phyloP scores from a whole-genome alignment of 2,113 vertebrate species.

The Mormyrus iriodes region DNA sequence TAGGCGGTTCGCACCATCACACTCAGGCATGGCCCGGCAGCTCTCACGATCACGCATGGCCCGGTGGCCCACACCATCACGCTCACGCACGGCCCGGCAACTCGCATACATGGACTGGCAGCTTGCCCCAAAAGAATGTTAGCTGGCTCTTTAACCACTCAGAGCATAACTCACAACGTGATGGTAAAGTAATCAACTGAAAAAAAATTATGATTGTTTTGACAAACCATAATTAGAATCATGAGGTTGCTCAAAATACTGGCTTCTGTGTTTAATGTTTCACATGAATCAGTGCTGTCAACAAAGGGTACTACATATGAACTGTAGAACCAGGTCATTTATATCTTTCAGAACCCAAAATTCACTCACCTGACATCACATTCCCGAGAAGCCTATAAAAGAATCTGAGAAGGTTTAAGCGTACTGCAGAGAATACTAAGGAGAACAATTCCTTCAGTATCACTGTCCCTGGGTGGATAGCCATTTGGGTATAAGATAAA shows the following conservation, averaged over 20 bases:
- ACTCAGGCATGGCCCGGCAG: not conserved
- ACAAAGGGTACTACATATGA: not conserved
- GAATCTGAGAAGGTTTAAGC: not conserved
- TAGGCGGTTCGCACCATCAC: not conserved
- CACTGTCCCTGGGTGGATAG: too few species aligned
- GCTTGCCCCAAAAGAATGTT: not conserved
- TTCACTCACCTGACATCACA: not conserved
- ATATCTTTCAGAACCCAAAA: not conserved
- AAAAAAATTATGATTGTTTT: not conserved
- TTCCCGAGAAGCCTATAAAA: not conserved
- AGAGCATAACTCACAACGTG: not conserved
- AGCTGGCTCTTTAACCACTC: not conserved
- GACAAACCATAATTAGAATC: not conserved
- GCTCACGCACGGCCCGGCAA: too few species aligned
- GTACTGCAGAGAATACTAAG: not conserved
- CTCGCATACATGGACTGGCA: not conserved
- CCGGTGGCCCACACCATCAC: not conserved
- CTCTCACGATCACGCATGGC: not conserved
- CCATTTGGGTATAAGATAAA: not conserved
- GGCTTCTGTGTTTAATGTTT: not conserved
- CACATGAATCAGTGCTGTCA: not conserved
- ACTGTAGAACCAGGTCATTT: not conserved
- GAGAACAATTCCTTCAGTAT: not conserved
- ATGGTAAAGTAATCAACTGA: not conserved
- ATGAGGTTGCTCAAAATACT: not conserved